Evolutionary conservation across 2,888 invertebrate species (phyloP).

Genomic region (Phortica magna): DNA sequence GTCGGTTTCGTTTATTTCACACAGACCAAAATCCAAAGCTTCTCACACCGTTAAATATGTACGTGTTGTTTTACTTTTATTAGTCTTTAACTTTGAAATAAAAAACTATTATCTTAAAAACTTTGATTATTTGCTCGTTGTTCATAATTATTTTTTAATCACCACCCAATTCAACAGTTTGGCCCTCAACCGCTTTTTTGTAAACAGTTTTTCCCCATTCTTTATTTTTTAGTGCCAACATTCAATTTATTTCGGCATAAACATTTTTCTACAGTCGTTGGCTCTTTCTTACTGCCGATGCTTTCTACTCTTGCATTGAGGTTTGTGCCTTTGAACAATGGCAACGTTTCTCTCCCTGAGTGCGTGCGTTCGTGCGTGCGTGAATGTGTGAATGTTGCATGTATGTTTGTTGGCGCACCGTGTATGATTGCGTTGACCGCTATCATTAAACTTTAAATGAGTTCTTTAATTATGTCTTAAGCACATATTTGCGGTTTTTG

Average conservation of each 20-base stretch:
- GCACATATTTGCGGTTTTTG: constrained; percentile 64
- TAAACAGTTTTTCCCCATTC: background rate
- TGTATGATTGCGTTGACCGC: constrained; percentile 63
- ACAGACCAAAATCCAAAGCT: too few relatives aligned
- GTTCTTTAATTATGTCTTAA: constrained; percentile 70
- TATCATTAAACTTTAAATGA: constrained; percentile 70
- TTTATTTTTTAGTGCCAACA: constrained; percentile 42
- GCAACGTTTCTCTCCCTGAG: background rate
- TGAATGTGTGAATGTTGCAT: constrained; percentile 32
- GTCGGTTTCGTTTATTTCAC: too few relatives aligned
- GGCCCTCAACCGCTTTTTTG: background rate
- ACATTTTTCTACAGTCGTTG: constrained; percentile 61
- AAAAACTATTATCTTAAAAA: too few relatives aligned
- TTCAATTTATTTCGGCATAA: constrained; percentile 66
- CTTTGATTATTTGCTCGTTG: too few relatives aligned
- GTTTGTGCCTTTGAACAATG: background rate
- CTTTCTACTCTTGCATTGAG: constrained; percentile 29
- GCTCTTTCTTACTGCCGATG: constrained; percentile 43
- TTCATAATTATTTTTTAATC: too few relatives aligned
- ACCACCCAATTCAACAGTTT: too few relatives aligned
- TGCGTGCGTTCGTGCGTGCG: constrained; percentile 18
- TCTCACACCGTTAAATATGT: too few relatives aligned
- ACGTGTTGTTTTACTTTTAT: too few relatives aligned
- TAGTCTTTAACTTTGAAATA: too few relatives aligned
- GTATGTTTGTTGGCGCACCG: constrained; percentile 35